Evolutionary conservation across 1,140 invertebrate genomes (phyloP), one percentile per base, ranked within the genome.

Genomic region (Pseudobourletiella spinata): DNA sequence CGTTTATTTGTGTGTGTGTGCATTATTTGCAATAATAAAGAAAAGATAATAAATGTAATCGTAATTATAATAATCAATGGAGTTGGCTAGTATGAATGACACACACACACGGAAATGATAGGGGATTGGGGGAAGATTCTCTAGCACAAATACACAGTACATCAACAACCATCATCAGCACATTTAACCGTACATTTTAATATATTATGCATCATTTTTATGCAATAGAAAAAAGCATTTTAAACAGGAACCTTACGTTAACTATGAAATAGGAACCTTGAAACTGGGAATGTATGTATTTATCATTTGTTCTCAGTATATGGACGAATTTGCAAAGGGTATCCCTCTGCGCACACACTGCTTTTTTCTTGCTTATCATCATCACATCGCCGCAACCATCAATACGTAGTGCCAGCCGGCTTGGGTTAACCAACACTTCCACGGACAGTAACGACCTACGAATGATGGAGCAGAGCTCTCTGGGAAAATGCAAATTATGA

Each of bases 221-320:
- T 69, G 67, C 65, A 65, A 70, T 69, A 71, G 64, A 71, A 71
- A 64, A 66, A 67, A 71, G 67, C 70, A 71, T 70, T 71, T 70
- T 71, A 71, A 74, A 75, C 73, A 76, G 74, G 74, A 76, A 76
- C 74, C 73, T 74, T 75, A 74, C 71, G 73, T 75, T 74, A 75
- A 72, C 74, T 75, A 74, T 70, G 54, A 69, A 71, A 74, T 75
- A 75, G 74, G 74, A 76, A 75, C 74, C 74, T 74, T 76, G 70
- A 72, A 70, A 72, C 73, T 74, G 74, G 74, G 73, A 74, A 66
- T 56, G 44, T 70, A 59, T 65, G 43, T 60, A 52, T 60, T 57
- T 50, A 43, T 35, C 18, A 20, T 29, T 57, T 15, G 11, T 63
- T 55, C 20, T 28, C 20, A 50, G 1, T 61, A 35, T 35, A 20